Evolutionary conservation across 2,888 invertebrate genomes (phyloP).

Genomic region (Pemphredon lugubris): DNA sequence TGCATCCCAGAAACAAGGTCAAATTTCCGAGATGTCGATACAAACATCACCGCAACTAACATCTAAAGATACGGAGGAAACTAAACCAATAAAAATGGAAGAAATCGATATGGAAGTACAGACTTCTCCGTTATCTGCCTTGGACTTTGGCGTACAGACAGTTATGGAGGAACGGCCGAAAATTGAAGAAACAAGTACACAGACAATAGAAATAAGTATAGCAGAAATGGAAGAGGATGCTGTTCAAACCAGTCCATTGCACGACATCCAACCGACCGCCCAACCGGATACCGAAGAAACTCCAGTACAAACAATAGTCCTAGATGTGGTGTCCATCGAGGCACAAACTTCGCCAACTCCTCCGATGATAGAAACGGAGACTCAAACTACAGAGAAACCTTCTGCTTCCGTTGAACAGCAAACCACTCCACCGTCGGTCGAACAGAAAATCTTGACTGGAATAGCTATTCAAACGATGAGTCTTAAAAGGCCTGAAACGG

Average conservation of each 20-base stretch:
- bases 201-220: constrained; percentile 81
- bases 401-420: constrained; percentile 73
- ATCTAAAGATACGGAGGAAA: background rate
- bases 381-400: constrained; percentile 81
- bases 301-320: constrained; percentile 81
- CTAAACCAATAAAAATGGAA: background rate
- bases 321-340: constrained; percentile 66
- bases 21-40: constrained; percentile 74
- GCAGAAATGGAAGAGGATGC: constrained; percentile 78
- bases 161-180: constrained; percentile 71
- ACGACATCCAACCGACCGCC: constrained; percentile 81
- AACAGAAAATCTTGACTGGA: constrained; percentile 62
- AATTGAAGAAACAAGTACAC: constrained; percentile 82
- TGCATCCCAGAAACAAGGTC: constrained; percentile 56
- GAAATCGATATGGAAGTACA: constrained; percentile 82
- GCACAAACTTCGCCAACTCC: constrained; percentile 74
- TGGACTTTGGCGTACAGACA: constrained; percentile 67
- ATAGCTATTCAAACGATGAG: constrained; percentile 80
- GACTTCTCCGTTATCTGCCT: constrained; percentile 84
- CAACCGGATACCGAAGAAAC: constrained; percentile 69
- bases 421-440: constrained; percentile 72
- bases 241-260: constrained; percentile 77
- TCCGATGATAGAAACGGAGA: constrained; percentile 82
- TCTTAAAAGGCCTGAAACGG: constrained; percentile 73
- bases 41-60: constrained; percentile 84